These are phyloP conservation scores for Nixonia krombeini DNA, from an alignment of 1,140 invertebrate species.

Conservation along the genomic window DNA sequence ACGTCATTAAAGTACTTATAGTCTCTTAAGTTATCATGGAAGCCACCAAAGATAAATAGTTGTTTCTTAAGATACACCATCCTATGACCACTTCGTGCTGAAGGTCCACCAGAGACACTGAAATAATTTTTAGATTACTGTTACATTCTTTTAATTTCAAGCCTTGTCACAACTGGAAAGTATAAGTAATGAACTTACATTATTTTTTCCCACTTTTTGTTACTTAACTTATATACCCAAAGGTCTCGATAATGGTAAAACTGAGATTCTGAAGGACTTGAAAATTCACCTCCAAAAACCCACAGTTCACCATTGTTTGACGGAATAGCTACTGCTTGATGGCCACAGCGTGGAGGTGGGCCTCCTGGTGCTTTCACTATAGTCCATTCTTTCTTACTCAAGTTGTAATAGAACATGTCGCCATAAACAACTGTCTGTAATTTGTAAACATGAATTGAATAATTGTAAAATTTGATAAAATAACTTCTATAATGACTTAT, in stretches of 20 bases:
- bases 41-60: slow-evolving; percentile 92
- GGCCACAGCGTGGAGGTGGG: slow-evolving; percentile 88
- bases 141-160: no score
- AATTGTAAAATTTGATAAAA: no score
- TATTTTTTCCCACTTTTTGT: slow-evolving; percentile 92
- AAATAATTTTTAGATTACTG: slow-evolving; percentile 40
- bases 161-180: no score
- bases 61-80: slow-evolving; percentile 87
- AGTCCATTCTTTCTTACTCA: slow-evolving; percentile 85
- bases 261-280: slow-evolving; percentile 89
- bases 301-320: slow-evolving; percentile 84
- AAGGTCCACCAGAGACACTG: slow-evolving; percentile 81
- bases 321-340: slow-evolving; percentile 84
- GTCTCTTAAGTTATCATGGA: slow-evolving; percentile 89
- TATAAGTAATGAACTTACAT: no score
- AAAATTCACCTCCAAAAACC: slow-evolving; percentile 95
- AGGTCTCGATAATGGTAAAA: slow-evolving; percentile 96
- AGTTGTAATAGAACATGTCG: slow-evolving; percentile 88
- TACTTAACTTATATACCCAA: slow-evolving; percentile 86
- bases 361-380: slow-evolving; percentile 83
- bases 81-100: slow-evolving; percentile 89
- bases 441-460: slow-evolving; percentile 27
- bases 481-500: no score
- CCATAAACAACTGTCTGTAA: slow-evolving; percentile 87
- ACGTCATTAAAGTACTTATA: slow-evolving; percentile 94